Base-by-base conservation (phyloP, 2,888 invertebrate species). In the Acanthococcus lagerstroemiae region DNA sequence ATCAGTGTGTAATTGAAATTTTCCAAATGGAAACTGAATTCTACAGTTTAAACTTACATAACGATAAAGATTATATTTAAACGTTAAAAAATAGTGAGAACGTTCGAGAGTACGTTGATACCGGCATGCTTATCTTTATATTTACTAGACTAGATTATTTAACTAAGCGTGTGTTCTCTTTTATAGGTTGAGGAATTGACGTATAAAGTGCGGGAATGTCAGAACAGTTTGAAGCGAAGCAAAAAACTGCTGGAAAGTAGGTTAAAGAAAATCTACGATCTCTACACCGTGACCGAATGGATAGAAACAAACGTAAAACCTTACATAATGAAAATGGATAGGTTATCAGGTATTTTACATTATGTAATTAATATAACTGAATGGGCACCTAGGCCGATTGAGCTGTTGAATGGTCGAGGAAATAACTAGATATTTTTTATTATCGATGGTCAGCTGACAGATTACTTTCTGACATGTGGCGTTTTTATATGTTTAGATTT, bases 361-460 rank as follows among this genome's bases (percentile, higher is more conserved):
- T 46, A 60, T 60, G 22, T 60, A 21, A 12, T 17, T 19, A 60
- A 26, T 60, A 60, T 60, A 25, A 46, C 46, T n/a, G 60, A 48
- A 25, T 60, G 60, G 48, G 22, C 48, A 6, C 48, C 60, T 3
- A 24, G 60, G 7, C n/a, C n/a, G n/a, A n/a, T n/a, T n/a, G n/a
- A n/a, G n/a, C n/a, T n/a, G n/a, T n/a, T n/a, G 4, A 56, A 37
- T 22, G 55, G 37, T 27, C 30, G 22, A 21, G 44, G 44, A 56
- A 15, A 26, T 27, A 55, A 56, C 24, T 56, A 9, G 24, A 44
- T 2, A 9, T 12, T 56, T 22, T 7, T n/a, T n/a, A n/a, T n/a
- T n/a, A n/a, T n/a, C n/a, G n/a, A n/a, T n/a, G n/a, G n/a, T n/a
- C n/a, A n/a, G n/a, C n/a, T n/a, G n/a, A n/a, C n/a, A n/a, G n/a